These are phyloP conservation scores for Zootermopsis nevadensis DNA, from an alignment of 2,888 invertebrate genomes.

Conservation along the genomic window DNA sequence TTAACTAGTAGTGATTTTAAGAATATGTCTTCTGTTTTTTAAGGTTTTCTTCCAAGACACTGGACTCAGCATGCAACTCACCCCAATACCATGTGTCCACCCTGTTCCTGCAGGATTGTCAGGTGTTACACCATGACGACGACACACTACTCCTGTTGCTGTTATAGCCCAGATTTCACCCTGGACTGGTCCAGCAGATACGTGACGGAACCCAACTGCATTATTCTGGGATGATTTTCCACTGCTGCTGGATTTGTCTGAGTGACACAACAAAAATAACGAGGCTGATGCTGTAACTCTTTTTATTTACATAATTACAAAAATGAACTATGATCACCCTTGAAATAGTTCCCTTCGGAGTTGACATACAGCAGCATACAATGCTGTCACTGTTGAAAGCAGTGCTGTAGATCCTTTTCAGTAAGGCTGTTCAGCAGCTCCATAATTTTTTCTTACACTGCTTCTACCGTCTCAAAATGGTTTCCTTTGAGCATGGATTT, in stretches of 20 bases:
- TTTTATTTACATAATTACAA: background rate
- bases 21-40: too few relatives aligned
- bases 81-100: conserved; percentile 79
- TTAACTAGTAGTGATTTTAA: too few relatives aligned
- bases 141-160: conserved; percentile 74
- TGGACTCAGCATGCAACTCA: conserved; percentile 58
- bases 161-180: conserved; percentile 83
- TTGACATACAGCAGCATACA: too few relatives aligned
- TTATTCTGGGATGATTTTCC: conserved; percentile 6
- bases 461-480: too few relatives aligned
- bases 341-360: too few relatives aligned
- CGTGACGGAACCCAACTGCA: conserved; percentile 63
- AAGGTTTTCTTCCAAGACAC: too few relatives aligned
- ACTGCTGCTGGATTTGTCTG: conserved; percentile 13
- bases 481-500: too few relatives aligned
- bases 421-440: too few relatives aligned
- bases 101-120: conserved; percentile 80
- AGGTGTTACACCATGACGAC: conserved; percentile 79
- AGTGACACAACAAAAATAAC: background rate
- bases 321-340: too few relatives aligned
- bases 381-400: too few relatives aligned
- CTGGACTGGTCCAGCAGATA: conserved; percentile 72
- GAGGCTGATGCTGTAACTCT: background rate
- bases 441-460: too few relatives aligned
- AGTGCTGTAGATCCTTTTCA: too few relatives aligned